Percentiles rank a stretch among this genome's conserved stretches.
phyloP scores from a whole-genome alignment of 2,888 invertebrate species.

The Empis livida region DNA sequence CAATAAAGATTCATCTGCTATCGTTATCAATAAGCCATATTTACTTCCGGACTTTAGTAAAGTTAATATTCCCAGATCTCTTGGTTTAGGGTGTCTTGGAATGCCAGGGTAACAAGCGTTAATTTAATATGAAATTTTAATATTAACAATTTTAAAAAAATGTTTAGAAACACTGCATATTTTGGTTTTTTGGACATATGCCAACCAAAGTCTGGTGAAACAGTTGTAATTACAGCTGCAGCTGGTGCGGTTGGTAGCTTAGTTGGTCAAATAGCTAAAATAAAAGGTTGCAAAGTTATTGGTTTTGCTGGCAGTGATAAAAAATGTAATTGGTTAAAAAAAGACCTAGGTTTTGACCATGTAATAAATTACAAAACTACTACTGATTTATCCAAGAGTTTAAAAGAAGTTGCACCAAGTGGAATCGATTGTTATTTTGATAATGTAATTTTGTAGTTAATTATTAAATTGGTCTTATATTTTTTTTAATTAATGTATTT shows the following conservation, averaged over 20 bases:
- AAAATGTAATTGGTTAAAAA: conserved; percentile 53
- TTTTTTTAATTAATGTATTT: background rate
- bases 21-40: too few relatives aligned
- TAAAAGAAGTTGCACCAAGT: conserved; percentile 50
- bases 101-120: too few relatives aligned
- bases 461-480: background rate
- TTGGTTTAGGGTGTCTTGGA: too few relatives aligned
- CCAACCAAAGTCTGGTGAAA: conserved; percentile 56
- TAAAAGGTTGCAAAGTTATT: conserved; percentile 53
- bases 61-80: too few relatives aligned
- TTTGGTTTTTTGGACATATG: conserved; percentile 62
- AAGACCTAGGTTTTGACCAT: conserved; percentile 51
- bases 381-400: conserved; percentile 36
- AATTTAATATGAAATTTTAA: too few relatives aligned
- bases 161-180: conserved; percentile 55
- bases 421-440: conserved; percentile 67
- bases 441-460: conserved; percentile 39
- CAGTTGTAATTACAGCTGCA: conserved; percentile 57
- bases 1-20: too few relatives aligned
- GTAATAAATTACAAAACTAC: conserved; percentile 58
- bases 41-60: too few relatives aligned
- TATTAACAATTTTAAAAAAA: background rate
- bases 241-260: conserved; percentile 67
- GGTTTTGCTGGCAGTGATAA: conserved; percentile 58
- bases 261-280: conserved; percentile 68